Evolutionary conservation across 2,113 vertebrate species (phyloP).

Genomic region (Edolisoma coerulescens): DNA sequence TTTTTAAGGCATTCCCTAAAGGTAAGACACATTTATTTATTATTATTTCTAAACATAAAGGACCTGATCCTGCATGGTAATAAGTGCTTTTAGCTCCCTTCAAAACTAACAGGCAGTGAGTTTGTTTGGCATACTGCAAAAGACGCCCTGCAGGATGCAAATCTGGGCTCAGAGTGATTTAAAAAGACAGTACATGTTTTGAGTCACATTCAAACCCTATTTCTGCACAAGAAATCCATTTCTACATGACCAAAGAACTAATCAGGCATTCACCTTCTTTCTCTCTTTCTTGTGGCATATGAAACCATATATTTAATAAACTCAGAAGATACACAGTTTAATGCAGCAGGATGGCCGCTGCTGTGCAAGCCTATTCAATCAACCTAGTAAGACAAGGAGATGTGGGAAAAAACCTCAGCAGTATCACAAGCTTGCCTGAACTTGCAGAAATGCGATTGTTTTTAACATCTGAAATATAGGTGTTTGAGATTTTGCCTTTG

Average conservation of each 20-base stretch:
- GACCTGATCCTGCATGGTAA: constrained; percentile 3
- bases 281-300: background rate
- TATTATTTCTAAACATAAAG: background rate
- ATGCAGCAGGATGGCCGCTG: background rate
- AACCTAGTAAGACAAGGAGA: background rate
- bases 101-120: background rate
- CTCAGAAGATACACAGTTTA: background rate
- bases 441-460: background rate
- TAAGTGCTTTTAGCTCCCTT: background rate
- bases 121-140: background rate
- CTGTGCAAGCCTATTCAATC: background rate
- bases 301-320: background rate
- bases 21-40: background rate
- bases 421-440: background rate
- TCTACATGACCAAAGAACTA: background rate
- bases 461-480: background rate
- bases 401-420: background rate
- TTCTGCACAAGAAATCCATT: background rate
- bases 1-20: constrained; percentile 11
- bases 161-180: background rate
- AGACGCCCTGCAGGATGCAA: background rate
- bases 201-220: background rate
- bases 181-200: background rate
- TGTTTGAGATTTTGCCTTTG: background rate
- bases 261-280: background rate